A percentile compares a stretch with the other conserved stretches of the same genome.
These are phyloP conservation scores for Myotis planiceps DNA, from an alignment of 2,797 vertebrate genomes.

Conservation along the genomic window DNA sequence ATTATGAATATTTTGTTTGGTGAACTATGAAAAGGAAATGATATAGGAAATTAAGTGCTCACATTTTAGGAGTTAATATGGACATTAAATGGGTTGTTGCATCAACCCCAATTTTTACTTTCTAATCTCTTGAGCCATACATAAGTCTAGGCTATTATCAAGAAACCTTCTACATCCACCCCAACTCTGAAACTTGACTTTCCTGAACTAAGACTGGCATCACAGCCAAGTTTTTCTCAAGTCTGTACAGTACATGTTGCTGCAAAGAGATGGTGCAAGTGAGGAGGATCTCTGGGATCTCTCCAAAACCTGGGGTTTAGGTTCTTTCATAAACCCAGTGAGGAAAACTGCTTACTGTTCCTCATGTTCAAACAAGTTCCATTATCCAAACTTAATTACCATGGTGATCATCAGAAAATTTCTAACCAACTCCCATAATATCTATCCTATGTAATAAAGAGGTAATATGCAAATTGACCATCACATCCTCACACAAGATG, in stretches of 20 bases:
- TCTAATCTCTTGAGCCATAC: conserved; percentile 44
- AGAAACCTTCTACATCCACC: conserved; percentile 40
- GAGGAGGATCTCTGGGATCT: conserved; percentile 25
- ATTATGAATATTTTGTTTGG: background rate
- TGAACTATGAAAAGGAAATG: background rate
- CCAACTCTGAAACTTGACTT: conserved; percentile 62
- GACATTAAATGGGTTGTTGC: background rate
- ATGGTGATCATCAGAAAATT: conserved; percentile 24
- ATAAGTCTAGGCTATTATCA: conserved; percentile 32
- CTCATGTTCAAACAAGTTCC: conserved; percentile 48
- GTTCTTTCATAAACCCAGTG: conserved; percentile 36
- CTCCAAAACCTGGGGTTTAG: conserved; percentile 30
- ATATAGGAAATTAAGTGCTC: background rate
- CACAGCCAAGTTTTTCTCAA: conserved; percentile 8
- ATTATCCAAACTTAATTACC: conserved; percentile 43
- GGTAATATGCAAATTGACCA: too few relatives aligned
- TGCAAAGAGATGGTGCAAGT: conserved; percentile 18
- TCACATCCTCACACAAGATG: too few relatives aligned
- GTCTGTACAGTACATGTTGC: background rate
- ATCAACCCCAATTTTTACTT: conserved; percentile 32
- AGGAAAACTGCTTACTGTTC: conserved; percentile 11
- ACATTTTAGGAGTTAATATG: background rate
- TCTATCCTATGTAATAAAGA: too few relatives aligned
- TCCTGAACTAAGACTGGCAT: conserved; percentile 54
- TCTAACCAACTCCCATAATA: background rate